Conservation (phyloP, 2,888 invertebrate species). For the Philhelius pedissequus region DNA sequence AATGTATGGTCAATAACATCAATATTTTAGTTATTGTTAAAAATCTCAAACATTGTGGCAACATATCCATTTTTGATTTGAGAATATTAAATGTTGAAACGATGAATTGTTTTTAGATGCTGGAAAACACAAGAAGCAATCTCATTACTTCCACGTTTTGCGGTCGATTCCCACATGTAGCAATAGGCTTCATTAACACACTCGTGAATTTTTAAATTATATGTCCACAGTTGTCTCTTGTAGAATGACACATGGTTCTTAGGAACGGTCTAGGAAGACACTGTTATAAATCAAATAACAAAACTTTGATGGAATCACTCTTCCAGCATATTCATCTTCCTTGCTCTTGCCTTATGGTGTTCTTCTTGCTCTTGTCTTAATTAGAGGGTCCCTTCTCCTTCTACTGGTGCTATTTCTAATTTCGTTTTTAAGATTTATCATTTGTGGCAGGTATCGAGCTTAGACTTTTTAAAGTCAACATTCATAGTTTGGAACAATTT, state of each 20-base stretch:
- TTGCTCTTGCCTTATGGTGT: no score
- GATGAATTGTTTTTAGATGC: neutral
- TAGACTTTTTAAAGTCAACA: slow-evolving; percentile 58
- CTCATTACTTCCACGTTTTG: slow-evolving; percentile 25
- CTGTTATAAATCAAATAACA: slow-evolving; percentile 1
- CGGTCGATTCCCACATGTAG: slow-evolving; percentile 27
- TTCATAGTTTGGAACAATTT: slow-evolving; percentile 46
- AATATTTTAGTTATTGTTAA: neutral
- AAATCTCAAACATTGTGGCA: slow-evolving; percentile 13
- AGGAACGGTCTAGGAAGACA: slow-evolving; percentile 1
- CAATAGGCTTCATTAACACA: neutral
- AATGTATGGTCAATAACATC: slow-evolving; percentile 12
- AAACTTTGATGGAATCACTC: neutral
- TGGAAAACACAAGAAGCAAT: slow-evolving; percentile 31
- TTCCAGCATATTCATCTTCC: neutral
- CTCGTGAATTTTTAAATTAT: slow-evolving; percentile 16
- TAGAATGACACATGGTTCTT: neutral
- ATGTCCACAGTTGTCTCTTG: neutral
- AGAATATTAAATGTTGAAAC: slow-evolving; percentile 12
- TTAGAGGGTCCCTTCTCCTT: no score
- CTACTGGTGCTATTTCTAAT: no score
- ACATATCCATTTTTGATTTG: slow-evolving; percentile 33
- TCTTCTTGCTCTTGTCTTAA: no score
- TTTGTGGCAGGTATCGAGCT: slow-evolving; percentile 24
- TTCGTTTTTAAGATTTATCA: neutral